Evolutionary conservation across 2,113 vertebrate genomes (phyloP).

Genomic region (Prochilodus magdalenae): DNA sequence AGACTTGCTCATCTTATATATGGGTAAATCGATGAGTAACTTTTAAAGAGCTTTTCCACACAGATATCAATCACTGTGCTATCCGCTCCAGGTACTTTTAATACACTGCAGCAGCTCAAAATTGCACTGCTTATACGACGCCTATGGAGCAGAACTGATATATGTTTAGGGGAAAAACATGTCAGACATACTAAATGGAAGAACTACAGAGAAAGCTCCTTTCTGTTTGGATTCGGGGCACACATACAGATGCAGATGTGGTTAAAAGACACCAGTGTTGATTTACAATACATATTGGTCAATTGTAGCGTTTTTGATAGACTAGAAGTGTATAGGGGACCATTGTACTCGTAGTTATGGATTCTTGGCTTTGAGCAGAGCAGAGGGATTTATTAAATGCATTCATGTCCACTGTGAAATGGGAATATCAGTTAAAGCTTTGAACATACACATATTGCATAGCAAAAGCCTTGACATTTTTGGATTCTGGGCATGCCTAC

Average conservation of each 20-base stretch:
- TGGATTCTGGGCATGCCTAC: neutral
- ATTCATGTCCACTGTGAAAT: constrained; percentile 33
- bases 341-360: constrained; percentile 4
- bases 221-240: neutral
- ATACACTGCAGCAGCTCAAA: constrained; percentile 13
- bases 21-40: constrained; percentile 29
- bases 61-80: constrained; percentile 25
- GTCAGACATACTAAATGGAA: neutral
- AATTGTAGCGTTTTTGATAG: too few relatives aligned
- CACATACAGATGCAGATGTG: too few relatives aligned
- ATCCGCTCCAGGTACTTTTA: neutral
- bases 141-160: neutral
- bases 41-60: constrained; percentile 37
- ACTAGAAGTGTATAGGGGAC: neutral
- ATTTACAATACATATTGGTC: too few relatives aligned
- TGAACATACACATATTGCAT: constrained; percentile 3
- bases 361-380: constrained; percentile 17
- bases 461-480: too few relatives aligned
- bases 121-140: constrained; percentile 6
- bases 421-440: constrained; percentile 14
- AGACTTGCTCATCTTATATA: constrained; percentile 24
- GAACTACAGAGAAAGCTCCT: neutral
- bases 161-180: neutral
- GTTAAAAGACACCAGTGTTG: too few relatives aligned
- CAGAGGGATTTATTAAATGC: constrained; percentile 4